Conservation (phyloP, 1,140 invertebrate species). For the Frieseomelitta varia region DNA sequence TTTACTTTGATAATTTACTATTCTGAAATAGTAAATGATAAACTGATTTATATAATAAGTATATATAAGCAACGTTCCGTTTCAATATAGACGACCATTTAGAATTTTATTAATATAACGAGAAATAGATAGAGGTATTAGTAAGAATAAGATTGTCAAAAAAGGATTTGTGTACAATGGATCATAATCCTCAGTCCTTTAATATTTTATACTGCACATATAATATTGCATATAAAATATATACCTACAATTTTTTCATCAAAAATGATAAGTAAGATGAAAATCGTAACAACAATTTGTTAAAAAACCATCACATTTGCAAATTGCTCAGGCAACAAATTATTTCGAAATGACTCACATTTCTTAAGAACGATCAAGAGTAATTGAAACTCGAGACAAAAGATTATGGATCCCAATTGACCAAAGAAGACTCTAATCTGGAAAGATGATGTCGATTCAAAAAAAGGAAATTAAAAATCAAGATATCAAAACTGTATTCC, state of each 20-base stretch:
- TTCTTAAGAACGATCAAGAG: constrained; percentile 61
- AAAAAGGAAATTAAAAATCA: constrained; percentile 37
- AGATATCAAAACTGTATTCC: constrained; percentile 24
- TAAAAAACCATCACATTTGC: constrained; percentile 45
- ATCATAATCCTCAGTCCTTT: constrained; percentile 18
- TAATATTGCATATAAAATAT: constrained; percentile 26
- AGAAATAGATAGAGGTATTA: constrained; percentile 29
- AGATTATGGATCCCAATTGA: constrained; percentile 69
- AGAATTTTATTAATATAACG: constrained; percentile 30
- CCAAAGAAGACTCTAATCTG: constrained; percentile 69
- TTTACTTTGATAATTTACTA: constrained; percentile 52
- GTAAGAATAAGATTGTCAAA: constrained; percentile 6
- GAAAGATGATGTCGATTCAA: constrained; percentile 63
- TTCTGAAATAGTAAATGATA: constrained; percentile 26
- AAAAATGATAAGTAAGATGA: constrained; percentile 18
- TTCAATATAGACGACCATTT: constrained; percentile 30
- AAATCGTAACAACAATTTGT: constrained; percentile 33
- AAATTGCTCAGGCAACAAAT: constrained; percentile 55
- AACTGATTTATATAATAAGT: constrained; percentile 28
- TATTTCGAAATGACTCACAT: constrained; percentile 64
- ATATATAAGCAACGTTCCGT: constrained; percentile 35
- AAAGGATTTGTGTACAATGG: background rate
- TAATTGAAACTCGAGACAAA: constrained; percentile 65
- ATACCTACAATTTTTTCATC: constrained; percentile 17
- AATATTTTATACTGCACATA: constrained; percentile 12